phyloP scores from a whole-genome alignment of 2,888 invertebrate genomes.

The Cephus rjabovi region DNA sequence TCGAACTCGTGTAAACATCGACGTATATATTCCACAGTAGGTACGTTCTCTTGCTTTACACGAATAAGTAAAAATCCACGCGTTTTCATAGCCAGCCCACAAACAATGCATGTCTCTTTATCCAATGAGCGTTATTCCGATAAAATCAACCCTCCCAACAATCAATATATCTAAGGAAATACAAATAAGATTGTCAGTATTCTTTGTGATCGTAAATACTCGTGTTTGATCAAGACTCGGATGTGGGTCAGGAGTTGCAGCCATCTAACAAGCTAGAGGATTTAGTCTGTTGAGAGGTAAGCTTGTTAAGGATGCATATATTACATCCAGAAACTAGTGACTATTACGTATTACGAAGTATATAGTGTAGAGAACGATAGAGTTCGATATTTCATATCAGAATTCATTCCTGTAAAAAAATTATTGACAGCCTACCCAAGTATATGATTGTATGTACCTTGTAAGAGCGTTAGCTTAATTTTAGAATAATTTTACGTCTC shows the following conservation, averaged over 20 bases:
- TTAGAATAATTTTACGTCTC: background rate
- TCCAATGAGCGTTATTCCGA: background rate
- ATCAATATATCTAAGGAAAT: background rate
- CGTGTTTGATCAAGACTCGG: constrained; percentile 56
- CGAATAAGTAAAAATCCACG: background rate
- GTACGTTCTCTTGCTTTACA: background rate
- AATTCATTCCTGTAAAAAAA: background rate
- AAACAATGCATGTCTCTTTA: background rate
- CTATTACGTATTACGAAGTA: constrained; percentile 8
- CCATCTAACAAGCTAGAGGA: constrained; percentile 61
- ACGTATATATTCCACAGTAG: background rate
- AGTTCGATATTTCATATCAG: background rate
- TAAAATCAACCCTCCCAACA: background rate
- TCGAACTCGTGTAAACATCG: background rate
- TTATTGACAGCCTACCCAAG: background rate
- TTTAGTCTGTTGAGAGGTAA: constrained; percentile 58
- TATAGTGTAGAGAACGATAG: background rate
- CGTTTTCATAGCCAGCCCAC: background rate
- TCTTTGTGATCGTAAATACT: constrained; percentile 22
- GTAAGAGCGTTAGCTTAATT: background rate
- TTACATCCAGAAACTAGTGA: constrained; percentile 14
- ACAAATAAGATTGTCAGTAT: background rate
- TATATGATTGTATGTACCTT: no score
- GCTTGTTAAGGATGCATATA: constrained; percentile 52
- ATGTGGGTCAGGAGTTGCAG: constrained; percentile 65